A percentile compares a stretch with the other conserved stretches of the same genome.
Conservation (phyloP, 2,888 invertebrate species). For the Trichopria drosophilae region DNA sequence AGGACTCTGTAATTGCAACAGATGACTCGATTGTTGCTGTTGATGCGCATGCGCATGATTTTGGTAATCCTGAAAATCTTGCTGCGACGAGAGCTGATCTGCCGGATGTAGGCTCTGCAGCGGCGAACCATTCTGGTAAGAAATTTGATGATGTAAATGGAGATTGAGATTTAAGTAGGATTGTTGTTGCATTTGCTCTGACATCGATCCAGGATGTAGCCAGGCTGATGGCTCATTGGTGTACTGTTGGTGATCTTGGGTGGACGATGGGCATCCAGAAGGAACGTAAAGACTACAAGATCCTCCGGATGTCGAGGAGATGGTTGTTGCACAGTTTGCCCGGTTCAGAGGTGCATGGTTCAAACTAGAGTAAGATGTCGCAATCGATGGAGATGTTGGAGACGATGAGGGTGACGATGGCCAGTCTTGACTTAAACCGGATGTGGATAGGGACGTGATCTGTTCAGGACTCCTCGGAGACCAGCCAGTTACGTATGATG, state of each 20-base stretch:
- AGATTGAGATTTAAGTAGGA: constrained; percentile 56
- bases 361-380: constrained; percentile 40
- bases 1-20: too few relatives aligned
- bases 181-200: constrained; percentile 63
- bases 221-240: constrained; percentile 47
- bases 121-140: constrained; percentile 33
- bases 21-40: too few relatives aligned
- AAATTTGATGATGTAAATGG: constrained; percentile 55
- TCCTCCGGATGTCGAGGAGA: constrained; percentile 43
- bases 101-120: constrained; percentile 65
- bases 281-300: constrained; percentile 52
- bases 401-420: constrained; percentile 53
- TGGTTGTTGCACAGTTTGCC: constrained; percentile 29
- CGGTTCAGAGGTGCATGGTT: too few relatives aligned
- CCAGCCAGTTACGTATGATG: constrained; percentile 54
- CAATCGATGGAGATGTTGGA: constrained; percentile 48
- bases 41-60: constrained; percentile 24
- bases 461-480: constrained; percentile 53
- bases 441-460: constrained; percentile 33
- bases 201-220: constrained; percentile 54
- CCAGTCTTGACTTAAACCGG: constrained; percentile 48
- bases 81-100: too few relatives aligned
- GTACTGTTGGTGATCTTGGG: constrained; percentile 45
- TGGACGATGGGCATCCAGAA: constrained; percentile 38
- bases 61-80: constrained; percentile 20